phyloP scores from a whole-genome alignment of 2,888 invertebrate species.

The Aromia moschata region DNA sequence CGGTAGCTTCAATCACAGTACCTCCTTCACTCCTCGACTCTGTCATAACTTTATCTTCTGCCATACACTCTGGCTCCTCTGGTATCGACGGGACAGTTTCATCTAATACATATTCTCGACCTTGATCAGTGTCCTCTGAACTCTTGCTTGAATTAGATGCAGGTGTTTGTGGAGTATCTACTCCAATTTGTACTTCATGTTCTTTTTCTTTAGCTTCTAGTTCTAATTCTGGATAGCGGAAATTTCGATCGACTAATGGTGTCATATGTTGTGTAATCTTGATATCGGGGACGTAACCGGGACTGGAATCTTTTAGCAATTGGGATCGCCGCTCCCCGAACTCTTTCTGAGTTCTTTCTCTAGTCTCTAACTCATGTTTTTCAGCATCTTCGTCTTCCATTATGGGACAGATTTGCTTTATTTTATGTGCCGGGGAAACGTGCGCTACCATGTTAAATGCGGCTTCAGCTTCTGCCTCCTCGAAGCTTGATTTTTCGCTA shows the following conservation, averaged over 20 bases:
- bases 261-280: constrained; percentile 71
- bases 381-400: constrained; percentile 65
- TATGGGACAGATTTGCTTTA: constrained; percentile 63
- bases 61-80: constrained; percentile 65
- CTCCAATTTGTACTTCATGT: constrained; percentile 48
- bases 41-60: constrained; percentile 56
- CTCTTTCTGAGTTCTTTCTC: constrained; percentile 58
- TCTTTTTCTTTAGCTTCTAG: constrained; percentile 59
- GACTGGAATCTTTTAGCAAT: constrained; percentile 67
- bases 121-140: constrained; percentile 73
- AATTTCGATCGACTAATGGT: constrained; percentile 62
- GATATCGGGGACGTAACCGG: constrained; percentile 71
- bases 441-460: constrained; percentile 65
- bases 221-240: constrained; percentile 64
- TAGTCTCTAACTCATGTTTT: constrained; percentile 65
- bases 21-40: constrained; percentile 66
- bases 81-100: constrained; percentile 67
- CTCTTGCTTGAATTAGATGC: constrained; percentile 72
- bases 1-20: constrained; percentile 70
- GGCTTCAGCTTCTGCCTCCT: constrained; percentile 65
- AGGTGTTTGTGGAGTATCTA: constrained; percentile 69
- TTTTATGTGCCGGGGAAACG: constrained; percentile 62
- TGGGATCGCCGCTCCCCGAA: constrained; percentile 63
- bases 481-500: constrained; percentile 63
- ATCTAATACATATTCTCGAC: constrained; percentile 70